Percentiles rank a stretch among this genome's conserved stretches.
Conservation (phyloP, 92 coral and sea anemone genomes). For the Chrysogorgia sp. region DNA sequence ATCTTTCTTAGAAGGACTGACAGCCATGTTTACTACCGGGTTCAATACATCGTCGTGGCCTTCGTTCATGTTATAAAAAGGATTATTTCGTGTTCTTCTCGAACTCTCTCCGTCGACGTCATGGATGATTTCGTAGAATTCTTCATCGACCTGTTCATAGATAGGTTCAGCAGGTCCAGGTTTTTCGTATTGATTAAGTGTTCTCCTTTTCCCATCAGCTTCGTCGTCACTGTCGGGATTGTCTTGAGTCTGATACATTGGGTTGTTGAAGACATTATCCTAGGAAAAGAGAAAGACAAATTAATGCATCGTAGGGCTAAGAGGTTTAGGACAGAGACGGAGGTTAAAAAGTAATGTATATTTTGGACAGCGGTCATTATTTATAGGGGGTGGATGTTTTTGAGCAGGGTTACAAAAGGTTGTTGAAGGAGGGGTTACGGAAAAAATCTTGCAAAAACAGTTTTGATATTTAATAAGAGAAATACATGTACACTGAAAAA, state of each 20-base stretch:
- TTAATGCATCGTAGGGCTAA: background rate
- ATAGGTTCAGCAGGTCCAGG: slow-evolving; percentile 26
- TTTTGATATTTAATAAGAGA: too few relatives aligned
- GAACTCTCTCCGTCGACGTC: background rate
- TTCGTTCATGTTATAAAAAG: slow-evolving; percentile 22
- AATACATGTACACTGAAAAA: too few relatives aligned
- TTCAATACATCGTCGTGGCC: slow-evolving; percentile 16
- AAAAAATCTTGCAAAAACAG: too few relatives aligned
- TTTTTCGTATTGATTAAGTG: slow-evolving; percentile 23
- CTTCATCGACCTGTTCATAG: slow-evolving; percentile 24
- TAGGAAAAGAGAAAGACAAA: background rate
- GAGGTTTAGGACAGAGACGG: too few relatives aligned
- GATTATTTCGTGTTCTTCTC: slow-evolving; percentile 9
- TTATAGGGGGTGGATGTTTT: too few relatives aligned
- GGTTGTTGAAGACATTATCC: slow-evolving; percentile 19
- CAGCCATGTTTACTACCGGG: slow-evolving; percentile 16
- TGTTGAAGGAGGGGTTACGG: background rate
- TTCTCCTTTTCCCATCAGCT: background rate
- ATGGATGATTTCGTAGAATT: slow-evolving; percentile 5
- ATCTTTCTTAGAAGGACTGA: slow-evolving; percentile 11
- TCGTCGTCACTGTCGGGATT: background rate
- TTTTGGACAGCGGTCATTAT: too few relatives aligned
- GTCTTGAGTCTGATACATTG: background rate
- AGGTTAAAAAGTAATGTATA: too few relatives aligned
- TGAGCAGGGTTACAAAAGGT: background rate